Evolutionary conservation across 2,113 vertebrate species (phyloP).

Genomic region (Chrysochloris asiatica): DNA sequence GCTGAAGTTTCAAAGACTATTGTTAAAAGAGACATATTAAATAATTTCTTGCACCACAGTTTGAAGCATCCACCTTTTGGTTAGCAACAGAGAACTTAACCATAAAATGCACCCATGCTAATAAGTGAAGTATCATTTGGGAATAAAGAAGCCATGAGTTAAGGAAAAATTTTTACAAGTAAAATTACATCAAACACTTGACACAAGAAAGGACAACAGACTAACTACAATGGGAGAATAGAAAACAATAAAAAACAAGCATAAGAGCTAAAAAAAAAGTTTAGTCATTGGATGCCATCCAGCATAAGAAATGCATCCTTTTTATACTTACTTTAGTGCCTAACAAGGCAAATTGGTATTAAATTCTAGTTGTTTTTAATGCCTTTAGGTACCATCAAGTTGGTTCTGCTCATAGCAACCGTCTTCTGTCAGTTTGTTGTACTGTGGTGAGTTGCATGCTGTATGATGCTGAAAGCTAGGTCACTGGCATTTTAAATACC

Average conservation of each 20-base stretch:
- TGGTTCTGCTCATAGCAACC: too few relatives aligned
- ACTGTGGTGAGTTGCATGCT: too few relatives aligned
- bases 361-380: too few relatives aligned
- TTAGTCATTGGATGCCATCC: not conserved
- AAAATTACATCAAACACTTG: not conserved
- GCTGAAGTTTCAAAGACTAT: too few relatives aligned
- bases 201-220: not conserved
- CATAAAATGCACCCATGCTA: too few relatives aligned
- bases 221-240: not conserved
- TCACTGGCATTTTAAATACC: too few relatives aligned
- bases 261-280: not conserved
- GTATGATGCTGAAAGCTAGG: too few relatives aligned
- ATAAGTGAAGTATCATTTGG: not conserved
- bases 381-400: too few relatives aligned
- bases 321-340: not conserved
- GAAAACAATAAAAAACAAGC: not conserved
- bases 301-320: not conserved
- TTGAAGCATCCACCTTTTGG: not conserved
- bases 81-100: not conserved
- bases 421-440: too few relatives aligned
- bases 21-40: too few relatives aligned
- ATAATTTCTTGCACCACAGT: too few relatives aligned
- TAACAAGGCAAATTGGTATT: not conserved
- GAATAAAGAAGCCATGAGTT: not conserved
- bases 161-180: not conserved